phyloP scores from a whole-genome alignment of 2,797 vertebrate genomes.

The Myotis planiceps region DNA sequence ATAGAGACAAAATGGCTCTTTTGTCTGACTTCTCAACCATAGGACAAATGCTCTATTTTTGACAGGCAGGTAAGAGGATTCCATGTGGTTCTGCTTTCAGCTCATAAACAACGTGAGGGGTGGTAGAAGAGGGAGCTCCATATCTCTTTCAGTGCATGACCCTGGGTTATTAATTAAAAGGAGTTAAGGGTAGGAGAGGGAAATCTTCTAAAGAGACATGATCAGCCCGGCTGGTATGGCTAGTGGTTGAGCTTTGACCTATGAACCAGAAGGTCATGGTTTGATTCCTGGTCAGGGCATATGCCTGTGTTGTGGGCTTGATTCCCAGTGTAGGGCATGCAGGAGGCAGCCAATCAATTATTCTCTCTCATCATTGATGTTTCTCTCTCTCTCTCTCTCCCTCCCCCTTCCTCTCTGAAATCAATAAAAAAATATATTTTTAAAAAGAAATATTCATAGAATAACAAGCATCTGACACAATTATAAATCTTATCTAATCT shows the following conservation, averaged over 20 bases:
- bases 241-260: no score
- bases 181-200: neutral
- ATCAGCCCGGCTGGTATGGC: no score
- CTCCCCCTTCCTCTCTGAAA: no score
- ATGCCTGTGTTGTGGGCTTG: no score
- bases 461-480: neutral
- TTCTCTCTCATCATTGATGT: no score
- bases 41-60: neutral
- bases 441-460: neutral
- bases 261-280: no score
- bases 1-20: neutral
- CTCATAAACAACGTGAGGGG: neutral
- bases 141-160: neutral
- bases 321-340: no score
- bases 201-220: neutral
- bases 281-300: no score
- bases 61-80: neutral
- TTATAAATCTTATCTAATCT: neutral
- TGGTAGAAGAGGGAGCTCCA: neutral
- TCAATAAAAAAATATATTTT: no score
- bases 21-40: neutral
- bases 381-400: no score
- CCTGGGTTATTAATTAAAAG: neutral
- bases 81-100: neutral
- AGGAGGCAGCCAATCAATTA: no score